Evolutionary conservation across 2,113 vertebrate species (phyloP), one percentile per base, ranked within the genome.

Genomic region (Pavo muticus): DNA sequence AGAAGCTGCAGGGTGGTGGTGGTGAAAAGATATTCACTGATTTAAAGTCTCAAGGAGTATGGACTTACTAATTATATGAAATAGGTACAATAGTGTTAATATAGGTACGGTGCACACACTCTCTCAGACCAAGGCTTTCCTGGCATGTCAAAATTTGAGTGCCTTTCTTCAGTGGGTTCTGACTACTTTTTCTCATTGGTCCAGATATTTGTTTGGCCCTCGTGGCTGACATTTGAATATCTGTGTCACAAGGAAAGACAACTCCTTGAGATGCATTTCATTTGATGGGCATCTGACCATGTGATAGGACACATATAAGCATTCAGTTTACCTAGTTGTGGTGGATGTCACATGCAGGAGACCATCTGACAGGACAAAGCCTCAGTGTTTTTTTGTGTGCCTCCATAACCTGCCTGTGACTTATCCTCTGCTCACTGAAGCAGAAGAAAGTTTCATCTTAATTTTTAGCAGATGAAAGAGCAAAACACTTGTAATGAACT

Each of bases 1-100:
- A 21, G 30, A 37, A 89, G 18, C 23, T 80, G 45, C 25, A 39
- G 16, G 17, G 0, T 80, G 45, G 25, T 7, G 56, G 56, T 59
- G 32, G 10, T 6, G 2, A 16, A 5, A 4, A 3, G 0, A 8
- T 52, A 17, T 82, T 85, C 29, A 21, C 6, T n/a, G 11, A 4
- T 74, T 77, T 71, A 77, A 42, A 9, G 14, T 80, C 30, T 61
- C 35, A 47, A 17, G 61, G 48, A 2, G 12, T 63, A 16, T 39
- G 30, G 12, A 65, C 44, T 80, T 73, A 37, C 27, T 59, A 7
- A 3, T 59, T 56, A 11, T 24, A 39, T 39, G n/a, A 73, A 69
- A 79, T 6, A 56, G 39, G 14, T 83, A n/a, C 39, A 76, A 18
- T 14, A 56, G 25, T 11, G 12, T 42, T 11, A 83, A 37, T 20